Percentiles rank a stretch among this genome's conserved stretches.
phyloP scores from a whole-genome alignment of 2,888 invertebrate genomes.

The Fissipunctia ypsillon region DNA sequence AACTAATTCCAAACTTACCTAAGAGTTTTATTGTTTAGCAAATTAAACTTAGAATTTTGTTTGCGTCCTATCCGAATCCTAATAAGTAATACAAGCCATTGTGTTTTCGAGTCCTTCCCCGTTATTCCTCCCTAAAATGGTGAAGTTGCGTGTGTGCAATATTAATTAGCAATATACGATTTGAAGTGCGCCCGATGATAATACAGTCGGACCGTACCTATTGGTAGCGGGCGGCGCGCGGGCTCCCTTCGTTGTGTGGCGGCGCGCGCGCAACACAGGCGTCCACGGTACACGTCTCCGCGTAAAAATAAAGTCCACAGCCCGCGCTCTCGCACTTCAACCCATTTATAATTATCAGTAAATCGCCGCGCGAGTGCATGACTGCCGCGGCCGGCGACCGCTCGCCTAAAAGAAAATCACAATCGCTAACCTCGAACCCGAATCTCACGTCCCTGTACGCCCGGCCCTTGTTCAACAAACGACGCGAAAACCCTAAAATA shows the following conservation, averaged over 20 bases:
- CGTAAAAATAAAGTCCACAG: slow-evolving; percentile 90
- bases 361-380: slow-evolving; percentile 88
- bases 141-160: slow-evolving; percentile 83
- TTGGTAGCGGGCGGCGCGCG: slow-evolving; percentile 77
- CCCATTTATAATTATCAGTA: slow-evolving; percentile 90
- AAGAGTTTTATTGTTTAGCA: slow-evolving; percentile 58
- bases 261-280: slow-evolving; percentile 86
- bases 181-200: slow-evolving; percentile 84
- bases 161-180: slow-evolving; percentile 85
- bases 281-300: slow-evolving; percentile 88
- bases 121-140: slow-evolving; percentile 86
- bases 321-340: slow-evolving; percentile 88
- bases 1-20: slow-evolving; percentile 41
- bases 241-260: slow-evolving; percentile 82
- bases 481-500: slow-evolving; percentile 77
- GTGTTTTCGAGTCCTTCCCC: slow-evolving; percentile 81
- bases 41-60: slow-evolving; percentile 70
- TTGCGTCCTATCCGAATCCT: slow-evolving; percentile 74
- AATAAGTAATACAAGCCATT: slow-evolving; percentile 79
- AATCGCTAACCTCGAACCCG: slow-evolving; percentile 78
- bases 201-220: slow-evolving; percentile 78
- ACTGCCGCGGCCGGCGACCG: slow-evolving; percentile 86
- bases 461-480: slow-evolving; percentile 79
- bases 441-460: slow-evolving; percentile 74
- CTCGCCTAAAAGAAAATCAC: slow-evolving; percentile 84